Evolutionary conservation across 2,113 vertebrate genomes (phyloP).

Genomic region (Mesocricetus auratus): DNA sequence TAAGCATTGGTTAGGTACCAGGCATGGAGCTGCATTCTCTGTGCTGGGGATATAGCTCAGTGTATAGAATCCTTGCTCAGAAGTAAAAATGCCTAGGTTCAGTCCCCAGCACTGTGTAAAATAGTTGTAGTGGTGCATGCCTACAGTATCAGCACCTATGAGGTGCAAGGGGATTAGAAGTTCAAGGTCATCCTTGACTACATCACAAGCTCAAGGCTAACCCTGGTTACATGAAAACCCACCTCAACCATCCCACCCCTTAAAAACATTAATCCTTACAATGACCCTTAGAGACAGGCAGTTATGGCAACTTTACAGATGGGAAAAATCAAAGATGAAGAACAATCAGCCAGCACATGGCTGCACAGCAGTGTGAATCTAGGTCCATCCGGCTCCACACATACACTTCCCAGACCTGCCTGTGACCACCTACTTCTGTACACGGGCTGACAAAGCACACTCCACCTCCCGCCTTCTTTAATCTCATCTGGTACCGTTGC

Average conservation of each 20-base stretch:
- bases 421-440: background rate
- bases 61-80: background rate
- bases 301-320: background rate
- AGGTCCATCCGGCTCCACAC: background rate
- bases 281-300: background rate
- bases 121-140: no score
- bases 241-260: background rate
- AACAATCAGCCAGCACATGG: background rate
- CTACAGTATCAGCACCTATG: background rate
- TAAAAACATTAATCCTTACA: background rate
- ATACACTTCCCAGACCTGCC: background rate
- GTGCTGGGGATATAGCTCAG: background rate
- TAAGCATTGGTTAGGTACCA: background rate
- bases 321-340: background rate
- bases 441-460: background rate
- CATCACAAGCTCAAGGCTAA: background rate
- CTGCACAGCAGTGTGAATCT: background rate
- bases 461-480: background rate
- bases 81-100: background rate
- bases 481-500: slow-evolving; percentile 59
- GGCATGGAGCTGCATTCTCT: background rate
- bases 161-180: background rate
- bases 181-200: background rate
- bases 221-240: background rate
- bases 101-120: background rate